Evolutionary conservation across 1,140 invertebrate genomes (phyloP).

Genomic region (Hycleus phaleratus): DNA sequence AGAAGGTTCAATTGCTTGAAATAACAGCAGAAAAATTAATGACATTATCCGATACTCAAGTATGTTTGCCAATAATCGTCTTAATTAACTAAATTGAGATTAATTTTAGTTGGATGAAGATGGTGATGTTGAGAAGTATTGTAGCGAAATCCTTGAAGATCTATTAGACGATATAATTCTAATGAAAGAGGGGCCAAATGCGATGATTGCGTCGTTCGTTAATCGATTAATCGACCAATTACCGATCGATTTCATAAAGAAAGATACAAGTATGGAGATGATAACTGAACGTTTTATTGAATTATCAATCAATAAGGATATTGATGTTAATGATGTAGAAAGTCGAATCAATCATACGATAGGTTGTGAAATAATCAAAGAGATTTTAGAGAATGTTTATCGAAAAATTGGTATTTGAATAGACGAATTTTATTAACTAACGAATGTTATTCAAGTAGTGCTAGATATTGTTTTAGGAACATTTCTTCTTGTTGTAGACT

Average conservation of each 20-base stretch:
- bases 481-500: constrained; percentile 51
- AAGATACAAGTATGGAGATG: not conserved
- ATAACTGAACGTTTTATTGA: no score
- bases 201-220: constrained; percentile 20
- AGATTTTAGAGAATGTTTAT: no score
- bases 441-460: constrained; percentile 28
- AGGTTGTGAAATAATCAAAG: no score
- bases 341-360: no score
- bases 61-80: no score
- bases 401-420: no score
- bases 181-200: constrained; percentile 12
- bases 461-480: constrained; percentile 52
- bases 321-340: no score
- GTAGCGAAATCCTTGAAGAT: constrained; percentile 24
- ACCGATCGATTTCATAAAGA: constrained; percentile 11
- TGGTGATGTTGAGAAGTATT: not conserved
- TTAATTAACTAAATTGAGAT: not conserved
- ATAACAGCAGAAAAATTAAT: constrained; percentile 20
- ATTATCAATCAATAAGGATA: not conserved
- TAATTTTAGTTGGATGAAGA: constrained; percentile 1
- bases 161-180: constrained; percentile 19
- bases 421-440: no score
- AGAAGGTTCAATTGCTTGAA: constrained; percentile 5
- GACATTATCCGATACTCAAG: constrained; percentile 10
- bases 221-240: constrained; percentile 8